Conservation (phyloP, 2,113 vertebrate species). For the Gymnobelideus leadbeateri region DNA sequence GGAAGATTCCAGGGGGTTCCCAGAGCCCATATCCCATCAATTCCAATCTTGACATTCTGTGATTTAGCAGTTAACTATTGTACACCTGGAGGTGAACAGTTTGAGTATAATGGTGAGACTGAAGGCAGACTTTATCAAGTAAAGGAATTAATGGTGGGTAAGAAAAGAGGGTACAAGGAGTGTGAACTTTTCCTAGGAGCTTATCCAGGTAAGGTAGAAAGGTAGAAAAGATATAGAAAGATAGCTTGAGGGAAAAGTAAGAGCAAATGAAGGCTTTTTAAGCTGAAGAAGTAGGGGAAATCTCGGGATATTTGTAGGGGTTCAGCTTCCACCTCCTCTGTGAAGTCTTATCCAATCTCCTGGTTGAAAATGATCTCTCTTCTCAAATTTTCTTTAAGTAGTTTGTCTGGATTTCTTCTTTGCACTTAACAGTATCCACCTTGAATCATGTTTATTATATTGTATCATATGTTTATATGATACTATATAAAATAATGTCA, state of each 20-base stretch:
- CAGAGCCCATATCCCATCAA: no score
- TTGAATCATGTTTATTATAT: not conserved
- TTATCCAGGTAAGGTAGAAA: not conserved
- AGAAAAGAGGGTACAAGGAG: not conserved
- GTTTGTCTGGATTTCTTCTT: not conserved
- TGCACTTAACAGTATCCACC: not conserved
- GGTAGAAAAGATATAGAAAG: not conserved
- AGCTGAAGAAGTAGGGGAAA: not conserved
- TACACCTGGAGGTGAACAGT: not conserved
- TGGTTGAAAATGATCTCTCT: not conserved
- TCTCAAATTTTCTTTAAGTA: not conserved
- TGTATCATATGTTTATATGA: not conserved
- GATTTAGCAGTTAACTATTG: not conserved
- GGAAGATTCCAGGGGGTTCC: no score
- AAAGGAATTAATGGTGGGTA: not conserved
- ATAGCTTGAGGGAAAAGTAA: not conserved
- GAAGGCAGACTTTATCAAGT: not conserved
- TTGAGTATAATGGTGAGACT: not conserved
- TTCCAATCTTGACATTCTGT: not conserved
- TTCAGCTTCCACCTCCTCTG: not conserved
- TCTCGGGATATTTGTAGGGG: no score
- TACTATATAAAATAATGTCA: no score
- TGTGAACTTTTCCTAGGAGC: not conserved
- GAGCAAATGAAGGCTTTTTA: not conserved
- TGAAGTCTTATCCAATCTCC: not conserved